phyloP scores from a whole-genome alignment of 2,797 vertebrate genomes.

The Pogonophryne albipinna region DNA sequence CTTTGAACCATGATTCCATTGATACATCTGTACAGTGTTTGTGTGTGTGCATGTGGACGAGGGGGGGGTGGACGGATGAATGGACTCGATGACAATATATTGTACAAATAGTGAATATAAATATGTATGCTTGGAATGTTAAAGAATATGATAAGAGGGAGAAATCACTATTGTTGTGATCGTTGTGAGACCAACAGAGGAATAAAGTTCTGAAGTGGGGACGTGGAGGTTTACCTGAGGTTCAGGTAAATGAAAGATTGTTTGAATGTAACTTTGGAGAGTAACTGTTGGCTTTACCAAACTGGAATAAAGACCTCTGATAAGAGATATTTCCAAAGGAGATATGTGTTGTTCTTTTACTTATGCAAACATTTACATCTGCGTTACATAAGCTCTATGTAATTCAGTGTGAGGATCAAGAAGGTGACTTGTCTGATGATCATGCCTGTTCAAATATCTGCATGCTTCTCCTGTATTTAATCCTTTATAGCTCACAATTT shows the following conservation, averaged over 20 bases:
- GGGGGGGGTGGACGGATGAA: slow-evolving; percentile 41
- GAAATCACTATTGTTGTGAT: slow-evolving; percentile 56
- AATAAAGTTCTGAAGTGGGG: slow-evolving; percentile 30
- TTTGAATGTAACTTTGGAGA: slow-evolving; percentile 40
- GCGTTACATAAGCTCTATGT: neutral
- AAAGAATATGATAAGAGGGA: slow-evolving; percentile 46
- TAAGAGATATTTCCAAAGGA: slow-evolving; percentile 27
- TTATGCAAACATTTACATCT: neutral
- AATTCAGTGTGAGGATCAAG: neutral
- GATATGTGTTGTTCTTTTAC: neutral
- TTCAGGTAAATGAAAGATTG: slow-evolving; percentile 28
- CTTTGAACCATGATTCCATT: slow-evolving; percentile 26
- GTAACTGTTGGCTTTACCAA: slow-evolving; percentile 48
- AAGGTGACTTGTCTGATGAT: neutral
- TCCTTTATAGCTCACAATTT: neutral
- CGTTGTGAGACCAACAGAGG: slow-evolving; percentile 34
- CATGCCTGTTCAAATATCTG: neutral
- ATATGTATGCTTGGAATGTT: slow-evolving; percentile 65
- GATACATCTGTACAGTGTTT: slow-evolving; percentile 66
- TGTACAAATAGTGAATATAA: slow-evolving; percentile 73
- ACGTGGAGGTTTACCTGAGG: slow-evolving; percentile 51
- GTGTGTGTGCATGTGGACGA: slow-evolving; percentile 45
- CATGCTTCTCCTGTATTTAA: neutral
- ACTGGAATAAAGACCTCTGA: slow-evolving; percentile 74
- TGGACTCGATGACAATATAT: slow-evolving; percentile 53